phyloP scores from a whole-genome alignment of 2,888 invertebrate species.

The Luperina nickerlii region DNA sequence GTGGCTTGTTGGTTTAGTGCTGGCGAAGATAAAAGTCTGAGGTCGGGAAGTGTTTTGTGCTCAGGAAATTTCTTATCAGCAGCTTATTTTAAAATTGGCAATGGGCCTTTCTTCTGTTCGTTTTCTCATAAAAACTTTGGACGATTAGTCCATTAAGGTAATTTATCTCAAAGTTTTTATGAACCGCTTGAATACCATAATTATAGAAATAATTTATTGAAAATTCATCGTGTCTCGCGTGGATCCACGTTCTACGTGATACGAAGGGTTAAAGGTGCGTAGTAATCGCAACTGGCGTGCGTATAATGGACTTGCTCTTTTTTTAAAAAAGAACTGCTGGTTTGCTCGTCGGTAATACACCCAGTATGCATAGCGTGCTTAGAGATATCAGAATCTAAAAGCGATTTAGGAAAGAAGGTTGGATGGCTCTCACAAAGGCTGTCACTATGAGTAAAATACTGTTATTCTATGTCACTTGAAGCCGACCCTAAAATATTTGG shows the following conservation, averaged over 20 bases:
- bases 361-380: too few species aligned
- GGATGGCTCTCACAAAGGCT: conserved; percentile 7
- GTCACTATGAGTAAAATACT: conserved; percentile 12
- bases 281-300: too few species aligned
- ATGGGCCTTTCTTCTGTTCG: background rate
- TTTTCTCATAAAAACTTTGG: background rate
- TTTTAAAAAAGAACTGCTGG: background rate
- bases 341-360: background rate
- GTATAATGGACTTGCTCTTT: too few species aligned
- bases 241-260: too few species aligned
- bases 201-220: background rate
- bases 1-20: conserved; percentile 34
- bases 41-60: conserved; percentile 5
- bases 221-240: background rate
- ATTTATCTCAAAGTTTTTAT: background rate
- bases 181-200: background rate
- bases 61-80: background rate
- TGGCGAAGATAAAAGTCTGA: conserved; percentile 1
- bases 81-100: conserved; percentile 1
- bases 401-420: background rate
- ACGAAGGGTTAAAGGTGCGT: too few species aligned
- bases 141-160: background rate
- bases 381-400: background rate
- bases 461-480: conserved; percentile 12
- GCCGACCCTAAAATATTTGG: background rate